These are phyloP conservation scores for Medauroidea extradentata DNA, from an alignment of 1,140 invertebrate species.

Conservation along the genomic window DNA sequence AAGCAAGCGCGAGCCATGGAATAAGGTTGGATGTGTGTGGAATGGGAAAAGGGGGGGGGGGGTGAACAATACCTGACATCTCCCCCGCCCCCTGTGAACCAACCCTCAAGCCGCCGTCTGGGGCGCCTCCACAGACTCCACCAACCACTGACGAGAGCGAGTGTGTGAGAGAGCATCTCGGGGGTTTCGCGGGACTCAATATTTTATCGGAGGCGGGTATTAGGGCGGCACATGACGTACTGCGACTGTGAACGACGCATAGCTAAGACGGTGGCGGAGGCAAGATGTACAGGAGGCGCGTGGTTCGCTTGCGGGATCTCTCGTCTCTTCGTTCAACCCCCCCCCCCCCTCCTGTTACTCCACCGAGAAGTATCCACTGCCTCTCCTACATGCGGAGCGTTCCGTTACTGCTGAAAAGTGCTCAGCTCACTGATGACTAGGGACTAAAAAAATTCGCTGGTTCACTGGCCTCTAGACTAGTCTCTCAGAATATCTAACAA, in stretches of 20 bases:
- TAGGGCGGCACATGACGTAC: conserved; percentile 2
- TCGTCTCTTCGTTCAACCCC: too few species aligned
- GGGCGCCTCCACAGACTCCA: background rate
- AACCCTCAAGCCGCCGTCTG: background rate
- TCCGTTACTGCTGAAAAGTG: too few species aligned
- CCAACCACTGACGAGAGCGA: background rate
- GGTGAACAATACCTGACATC: conserved; percentile 4
- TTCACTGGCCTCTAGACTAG: too few species aligned
- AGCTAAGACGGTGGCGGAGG: background rate
- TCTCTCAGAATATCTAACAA: too few species aligned
- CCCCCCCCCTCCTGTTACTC: too few species aligned
- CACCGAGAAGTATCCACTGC: too few species aligned
- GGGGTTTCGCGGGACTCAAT: background rate
- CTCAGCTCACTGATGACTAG: too few species aligned
- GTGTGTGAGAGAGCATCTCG: background rate
- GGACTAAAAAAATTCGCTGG: too few species aligned
- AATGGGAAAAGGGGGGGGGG: background rate
- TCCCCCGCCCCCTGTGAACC: too few species aligned
- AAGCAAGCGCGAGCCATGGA: conserved; percentile 35
- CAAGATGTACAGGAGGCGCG: too few species aligned
- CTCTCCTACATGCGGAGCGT: too few species aligned
- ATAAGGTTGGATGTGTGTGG: background rate
- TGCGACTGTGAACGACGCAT: conserved; percentile 4
- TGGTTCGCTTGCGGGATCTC: too few species aligned
- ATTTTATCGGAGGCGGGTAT: conserved; percentile 6